A percentile compares a stretch with the other conserved stretches of the same genome.
phyloP scores from a whole-genome alignment of 2,888 invertebrate genomes.

The Cremastinae sp. region DNA sequence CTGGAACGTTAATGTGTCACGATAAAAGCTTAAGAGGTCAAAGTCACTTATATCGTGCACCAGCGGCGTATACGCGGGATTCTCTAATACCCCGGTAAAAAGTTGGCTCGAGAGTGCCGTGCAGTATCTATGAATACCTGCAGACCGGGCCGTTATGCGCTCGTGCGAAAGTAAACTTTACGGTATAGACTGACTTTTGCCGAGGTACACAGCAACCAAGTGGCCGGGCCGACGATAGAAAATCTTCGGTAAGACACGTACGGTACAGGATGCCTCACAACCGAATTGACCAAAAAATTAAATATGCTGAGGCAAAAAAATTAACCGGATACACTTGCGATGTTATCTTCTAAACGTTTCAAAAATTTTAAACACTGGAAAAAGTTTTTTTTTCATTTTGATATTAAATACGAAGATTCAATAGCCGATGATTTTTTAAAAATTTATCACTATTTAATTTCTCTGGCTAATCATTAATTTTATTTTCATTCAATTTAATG shows the following conservation, averaged over 20 bases:
- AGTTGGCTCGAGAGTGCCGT: constrained; percentile 31
- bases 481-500: no score
- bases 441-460: no score
- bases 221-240: constrained; percentile 41
- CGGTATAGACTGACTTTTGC: constrained; percentile 21
- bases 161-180: constrained; percentile 35
- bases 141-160: constrained; percentile 9
- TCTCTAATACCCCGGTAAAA: constrained; percentile 61
- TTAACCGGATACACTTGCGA: no score
- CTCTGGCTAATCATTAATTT: no score
- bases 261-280: not conserved
- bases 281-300: no score
- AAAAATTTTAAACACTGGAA: no score
- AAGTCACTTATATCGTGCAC: constrained; percentile 51
- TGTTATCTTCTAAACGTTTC: no score
- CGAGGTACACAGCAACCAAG: constrained; percentile 33
- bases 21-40: constrained; percentile 61
- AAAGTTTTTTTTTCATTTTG: no score
- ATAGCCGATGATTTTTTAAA: no score
- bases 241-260: constrained; percentile 23
- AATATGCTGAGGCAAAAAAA: no score
- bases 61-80: constrained; percentile 33
- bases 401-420: no score
- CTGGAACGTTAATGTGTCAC: constrained; percentile 56
- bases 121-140: constrained; percentile 53